Percentiles rank a stretch among this genome's conserved stretches.
Conservation (phyloP, 1,140 invertebrate species). For the Frieseomelitta varia region DNA sequence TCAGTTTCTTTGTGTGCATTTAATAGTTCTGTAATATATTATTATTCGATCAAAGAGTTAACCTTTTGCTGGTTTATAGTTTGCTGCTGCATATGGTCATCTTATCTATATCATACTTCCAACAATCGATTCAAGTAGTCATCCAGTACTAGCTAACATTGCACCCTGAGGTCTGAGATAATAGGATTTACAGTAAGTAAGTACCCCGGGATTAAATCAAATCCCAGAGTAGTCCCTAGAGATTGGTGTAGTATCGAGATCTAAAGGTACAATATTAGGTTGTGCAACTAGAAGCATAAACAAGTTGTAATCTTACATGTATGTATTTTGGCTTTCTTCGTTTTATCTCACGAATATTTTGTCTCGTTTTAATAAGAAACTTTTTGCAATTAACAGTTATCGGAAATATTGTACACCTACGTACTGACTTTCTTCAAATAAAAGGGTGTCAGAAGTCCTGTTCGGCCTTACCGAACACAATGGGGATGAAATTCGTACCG, state of each 20-base stretch:
- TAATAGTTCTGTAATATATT: neutral
- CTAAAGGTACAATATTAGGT: neutral
- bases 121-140: neutral
- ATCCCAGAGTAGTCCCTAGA: neutral
- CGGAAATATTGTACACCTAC: neutral
- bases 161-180: conserved; percentile 22
- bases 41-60: neutral
- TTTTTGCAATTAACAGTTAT: neutral
- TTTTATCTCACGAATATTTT: too few relatives aligned
- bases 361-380: neutral
- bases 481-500: too few relatives aligned
- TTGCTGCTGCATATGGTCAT: neutral
- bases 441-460: neutral
- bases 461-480: too few relatives aligned
- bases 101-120: neutral
- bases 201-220: conserved; percentile 2
- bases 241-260: neutral
- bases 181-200: conserved; percentile 32
- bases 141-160: neutral
- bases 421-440: neutral
- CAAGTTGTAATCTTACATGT: too few relatives aligned
- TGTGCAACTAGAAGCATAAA: neutral
- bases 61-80: neutral
- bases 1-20: neutral
- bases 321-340: neutral